Evolutionary conservation across 2,113 vertebrate species (phyloP).

Genomic region (Pionites leucogaster): DNA sequence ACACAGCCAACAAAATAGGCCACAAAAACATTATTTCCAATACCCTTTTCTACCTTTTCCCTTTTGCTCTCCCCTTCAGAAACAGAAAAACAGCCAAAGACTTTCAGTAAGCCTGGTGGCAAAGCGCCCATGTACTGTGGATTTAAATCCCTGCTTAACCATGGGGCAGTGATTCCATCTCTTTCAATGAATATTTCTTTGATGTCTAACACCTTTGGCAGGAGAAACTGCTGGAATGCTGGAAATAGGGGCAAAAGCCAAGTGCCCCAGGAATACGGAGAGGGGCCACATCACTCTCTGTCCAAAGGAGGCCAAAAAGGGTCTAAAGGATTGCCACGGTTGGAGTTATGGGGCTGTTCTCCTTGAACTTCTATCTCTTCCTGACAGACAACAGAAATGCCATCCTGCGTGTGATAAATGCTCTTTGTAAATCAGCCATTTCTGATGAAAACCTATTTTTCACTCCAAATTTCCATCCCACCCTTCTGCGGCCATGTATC

Average conservation of each 20-base stretch:
- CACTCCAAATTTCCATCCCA: neutral
- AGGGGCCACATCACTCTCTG: neutral
- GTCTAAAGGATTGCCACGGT: fast-evolving
- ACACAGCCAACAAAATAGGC: neutral
- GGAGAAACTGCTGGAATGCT: neutral
- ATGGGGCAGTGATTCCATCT: neutral
- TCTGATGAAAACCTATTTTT: neutral
- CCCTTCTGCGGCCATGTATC: fast-evolving
- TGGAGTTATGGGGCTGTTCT: neutral
- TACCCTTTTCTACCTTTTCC: neutral
- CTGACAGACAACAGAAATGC: neutral
- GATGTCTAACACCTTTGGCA: neutral
- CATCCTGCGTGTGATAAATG: neutral
- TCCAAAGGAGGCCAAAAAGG: neutral
- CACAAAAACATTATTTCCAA: neutral
- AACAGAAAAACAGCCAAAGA: neutral
- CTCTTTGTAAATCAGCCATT: conserved; percentile 8
- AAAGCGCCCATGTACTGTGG: neutral
- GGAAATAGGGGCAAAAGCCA: neutral
- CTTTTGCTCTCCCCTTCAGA: neutral
- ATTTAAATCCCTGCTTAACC: neutral
- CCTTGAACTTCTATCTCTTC: neutral
- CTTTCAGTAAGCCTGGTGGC: neutral
- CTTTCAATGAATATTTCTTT: neutral
- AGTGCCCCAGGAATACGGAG: fast-evolving